Percentiles rank a stretch among this genome's conserved stretches.
Conservation (phyloP, 1,140 invertebrate species). For the Chironomus tepperi region DNA sequence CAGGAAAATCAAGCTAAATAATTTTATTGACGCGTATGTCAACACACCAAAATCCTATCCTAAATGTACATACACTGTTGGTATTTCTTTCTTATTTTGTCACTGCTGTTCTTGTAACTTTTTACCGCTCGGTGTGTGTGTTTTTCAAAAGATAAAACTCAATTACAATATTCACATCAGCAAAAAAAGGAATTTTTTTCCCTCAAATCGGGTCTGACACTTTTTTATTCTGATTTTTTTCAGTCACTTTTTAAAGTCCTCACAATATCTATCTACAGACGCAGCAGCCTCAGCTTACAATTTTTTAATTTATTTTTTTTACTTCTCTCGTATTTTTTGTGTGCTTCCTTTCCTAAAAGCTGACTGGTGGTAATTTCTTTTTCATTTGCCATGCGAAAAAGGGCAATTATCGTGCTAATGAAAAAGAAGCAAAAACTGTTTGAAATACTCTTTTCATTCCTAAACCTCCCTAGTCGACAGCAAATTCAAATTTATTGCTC, state of each 20-base stretch:
- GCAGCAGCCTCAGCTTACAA: too few species aligned
- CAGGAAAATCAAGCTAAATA: neutral
- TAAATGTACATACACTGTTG: neutral
- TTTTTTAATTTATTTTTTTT: too few species aligned
- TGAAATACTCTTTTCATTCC: neutral
- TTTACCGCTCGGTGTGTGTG: neutral
- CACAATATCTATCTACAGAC: too few species aligned
- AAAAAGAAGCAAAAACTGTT: neutral
- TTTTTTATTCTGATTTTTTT: neutral
- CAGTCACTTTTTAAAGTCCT: too few species aligned
- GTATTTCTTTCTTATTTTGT: neutral
- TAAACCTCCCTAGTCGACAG: neutral
- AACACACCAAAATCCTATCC: neutral
- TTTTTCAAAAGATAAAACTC: neutral
- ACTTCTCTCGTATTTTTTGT: too few species aligned
- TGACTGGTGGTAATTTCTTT: neutral
- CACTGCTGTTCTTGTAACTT: neutral
- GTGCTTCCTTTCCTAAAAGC: too few species aligned
- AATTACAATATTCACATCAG: slow-evolving; percentile 16
- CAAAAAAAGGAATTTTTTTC: neutral
- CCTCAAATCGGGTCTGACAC: neutral
- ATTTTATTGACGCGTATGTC: neutral
- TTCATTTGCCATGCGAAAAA: neutral
- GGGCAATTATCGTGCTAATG: slow-evolving; percentile 6
- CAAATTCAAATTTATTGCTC: slow-evolving; percentile 19